phyloP scores from a whole-genome alignment of 2,113 vertebrate genomes.

The Colaptes auratus region DNA sequence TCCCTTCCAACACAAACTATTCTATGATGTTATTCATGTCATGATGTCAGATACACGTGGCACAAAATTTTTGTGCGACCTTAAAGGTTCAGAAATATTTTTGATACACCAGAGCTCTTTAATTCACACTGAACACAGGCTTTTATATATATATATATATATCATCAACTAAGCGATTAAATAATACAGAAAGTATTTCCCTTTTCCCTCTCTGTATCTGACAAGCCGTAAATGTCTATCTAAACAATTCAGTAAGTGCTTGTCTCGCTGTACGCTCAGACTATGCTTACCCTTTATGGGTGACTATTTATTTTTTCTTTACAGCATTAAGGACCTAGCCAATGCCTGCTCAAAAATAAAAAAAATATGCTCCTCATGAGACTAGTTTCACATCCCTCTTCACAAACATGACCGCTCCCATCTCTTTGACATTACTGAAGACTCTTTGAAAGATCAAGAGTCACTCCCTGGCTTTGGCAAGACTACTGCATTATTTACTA shows the following conservation, averaged over 20 bases:
- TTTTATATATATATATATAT: not conserved
- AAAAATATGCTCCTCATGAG: not conserved
- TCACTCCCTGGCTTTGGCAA: not conserved
- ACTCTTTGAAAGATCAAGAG: not conserved
- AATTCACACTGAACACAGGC: not conserved
- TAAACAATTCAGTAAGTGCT: not conserved
- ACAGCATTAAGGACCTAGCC: not conserved
- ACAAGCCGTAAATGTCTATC: not conserved
- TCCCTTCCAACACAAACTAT: not conserved
- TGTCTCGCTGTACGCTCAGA: not conserved
- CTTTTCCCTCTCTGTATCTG: not conserved
- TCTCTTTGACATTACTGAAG: not conserved
- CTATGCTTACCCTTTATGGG: not conserved
- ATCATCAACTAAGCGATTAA: not conserved
- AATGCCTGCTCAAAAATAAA: not conserved
- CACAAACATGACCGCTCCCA: not conserved
- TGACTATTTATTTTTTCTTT: not conserved
- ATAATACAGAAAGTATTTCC: not conserved
- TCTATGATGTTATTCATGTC: not conserved
- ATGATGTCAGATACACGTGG: not conserved
- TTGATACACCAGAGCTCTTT: not conserved
- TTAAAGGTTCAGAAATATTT: not conserved
- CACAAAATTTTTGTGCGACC: not conserved
- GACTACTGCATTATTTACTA: not conserved
- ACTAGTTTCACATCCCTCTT: not conserved